These are phyloP conservation scores for Ormia ochracea DNA, from an alignment of 2,888 invertebrate genomes.

Conservation along the genomic window DNA sequence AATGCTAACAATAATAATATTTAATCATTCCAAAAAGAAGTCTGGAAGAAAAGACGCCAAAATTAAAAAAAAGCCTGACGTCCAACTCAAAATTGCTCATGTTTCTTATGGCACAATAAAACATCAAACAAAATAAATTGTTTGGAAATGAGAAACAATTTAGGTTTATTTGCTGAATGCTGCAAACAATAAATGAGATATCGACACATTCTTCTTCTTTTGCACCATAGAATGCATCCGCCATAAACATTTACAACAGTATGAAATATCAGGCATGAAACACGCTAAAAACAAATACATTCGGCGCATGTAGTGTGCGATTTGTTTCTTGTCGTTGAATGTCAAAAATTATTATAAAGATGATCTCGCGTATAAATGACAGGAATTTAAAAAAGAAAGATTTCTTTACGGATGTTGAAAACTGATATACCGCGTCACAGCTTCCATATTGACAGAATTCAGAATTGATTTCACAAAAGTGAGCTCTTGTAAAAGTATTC, in stretches of 20 bases:
- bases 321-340: neutral
- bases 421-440: constrained; percentile 10
- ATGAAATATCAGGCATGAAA: constrained; percentile 61
- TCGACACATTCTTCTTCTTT: neutral
- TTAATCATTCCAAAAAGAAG: neutral
- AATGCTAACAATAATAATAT: constrained; percentile 37
- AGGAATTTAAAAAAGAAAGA: constrained; percentile 4
- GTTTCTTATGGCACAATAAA: constrained; percentile 39
- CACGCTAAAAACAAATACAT: constrained; percentile 27
- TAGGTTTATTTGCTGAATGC: constrained; percentile 40
- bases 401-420: constrained; percentile 62
- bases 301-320: neutral
- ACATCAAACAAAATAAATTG: neutral
- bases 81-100: constrained; percentile 49
- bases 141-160: constrained; percentile 36
- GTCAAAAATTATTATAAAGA: constrained; percentile 2
- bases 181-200: constrained; percentile 18
- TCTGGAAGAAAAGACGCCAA: constrained; percentile 20
- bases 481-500: constrained; percentile 55
- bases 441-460: constrained; percentile 6
- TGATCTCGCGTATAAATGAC: constrained; percentile 48
- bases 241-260: constrained; percentile 54
- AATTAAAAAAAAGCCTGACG: constrained; percentile 31
- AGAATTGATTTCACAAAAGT: constrained; percentile 43
- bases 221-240: neutral